Evolutionary conservation across 2,888 invertebrate genomes (phyloP).

Genomic region (Hemithea aestivaria): DNA sequence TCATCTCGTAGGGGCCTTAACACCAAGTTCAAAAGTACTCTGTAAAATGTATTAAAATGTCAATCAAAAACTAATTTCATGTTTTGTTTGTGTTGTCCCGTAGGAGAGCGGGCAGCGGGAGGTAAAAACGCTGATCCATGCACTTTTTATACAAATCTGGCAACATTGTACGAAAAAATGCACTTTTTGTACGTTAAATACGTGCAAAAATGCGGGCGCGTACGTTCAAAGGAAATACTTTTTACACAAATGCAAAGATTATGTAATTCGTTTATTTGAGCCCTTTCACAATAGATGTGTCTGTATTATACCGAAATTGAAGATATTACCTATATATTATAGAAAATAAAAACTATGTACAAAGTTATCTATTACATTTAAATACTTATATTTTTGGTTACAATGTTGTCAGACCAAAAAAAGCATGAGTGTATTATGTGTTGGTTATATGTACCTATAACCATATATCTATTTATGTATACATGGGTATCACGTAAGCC

Average conservation of each 20-base stretch:
- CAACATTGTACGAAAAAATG: slow-evolving; percentile 39
- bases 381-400: slow-evolving; percentile 15
- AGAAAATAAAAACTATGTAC: too few relatives aligned
- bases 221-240: too few relatives aligned
- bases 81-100: slow-evolving; percentile 74
- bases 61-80: slow-evolving; percentile 40
- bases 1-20: too few relatives aligned
- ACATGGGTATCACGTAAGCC: slow-evolving; percentile 26
- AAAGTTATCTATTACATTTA: neutral
- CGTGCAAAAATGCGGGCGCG: neutral
- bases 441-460: slow-evolving; percentile 48
- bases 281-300: too few relatives aligned
- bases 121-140: slow-evolving; percentile 78
- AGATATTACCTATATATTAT: too few relatives aligned
- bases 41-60: slow-evolving; percentile 4
- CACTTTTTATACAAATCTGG: slow-evolving; percentile 57
- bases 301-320: too few relatives aligned
- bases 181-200: neutral
- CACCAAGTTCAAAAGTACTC: too few relatives aligned
- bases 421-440: slow-evolving; percentile 67
- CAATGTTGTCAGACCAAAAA: slow-evolving; percentile 47
- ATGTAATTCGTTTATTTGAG: too few relatives aligned
- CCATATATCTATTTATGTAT: slow-evolving; percentile 40
- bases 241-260: too few relatives aligned
- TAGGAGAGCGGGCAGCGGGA: slow-evolving; percentile 86